Percentiles rank a stretch among this genome's conserved stretches.
Conservation (phyloP, 1,140 invertebrate genomes). For the Drosophila prosaltans region DNA sequence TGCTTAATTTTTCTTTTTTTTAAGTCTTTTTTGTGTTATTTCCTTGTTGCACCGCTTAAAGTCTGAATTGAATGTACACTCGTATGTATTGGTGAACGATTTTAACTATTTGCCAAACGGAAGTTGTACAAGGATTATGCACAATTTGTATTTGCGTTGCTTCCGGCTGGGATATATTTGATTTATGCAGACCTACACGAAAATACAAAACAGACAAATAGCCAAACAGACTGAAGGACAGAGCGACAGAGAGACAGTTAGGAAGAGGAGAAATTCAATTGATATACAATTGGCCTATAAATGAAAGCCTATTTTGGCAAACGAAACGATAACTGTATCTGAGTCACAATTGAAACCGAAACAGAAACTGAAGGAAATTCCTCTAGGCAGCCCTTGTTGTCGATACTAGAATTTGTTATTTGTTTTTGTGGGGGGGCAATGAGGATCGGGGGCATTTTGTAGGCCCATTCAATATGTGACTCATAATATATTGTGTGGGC, state of each 20-base stretch:
- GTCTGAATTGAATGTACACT: constrained; percentile 23
- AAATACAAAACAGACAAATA: background rate
- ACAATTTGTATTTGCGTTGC: constrained; percentile 47
- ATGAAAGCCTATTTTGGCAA: constrained; percentile 66
- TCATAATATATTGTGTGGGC: constrained; percentile 51
- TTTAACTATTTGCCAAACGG: constrained; percentile 49
- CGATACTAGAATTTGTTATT: constrained; percentile 2
- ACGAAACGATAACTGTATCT: constrained; percentile 26
- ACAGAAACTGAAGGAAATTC: background rate
- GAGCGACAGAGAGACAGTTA: background rate
- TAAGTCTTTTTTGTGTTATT: background rate
- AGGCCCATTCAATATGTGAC: constrained; percentile 54
- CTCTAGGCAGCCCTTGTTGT: background rate
- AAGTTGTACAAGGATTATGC: constrained; percentile 58
- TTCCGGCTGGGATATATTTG: constrained; percentile 46
- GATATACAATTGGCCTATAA: constrained; percentile 76
- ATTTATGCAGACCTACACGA: constrained; percentile 34
- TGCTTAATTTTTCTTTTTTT: background rate
- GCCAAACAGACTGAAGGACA: constrained; percentile 19
- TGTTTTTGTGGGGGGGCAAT: background rate
- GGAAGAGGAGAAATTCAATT: constrained; percentile 68
- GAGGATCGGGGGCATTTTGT: constrained; percentile 3
- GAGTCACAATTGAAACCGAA: constrained; percentile 2
- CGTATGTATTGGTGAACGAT: background rate
- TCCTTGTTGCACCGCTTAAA: constrained; percentile 37